These are phyloP conservation scores for Theocolax elegans DNA, from an alignment of 1,140 invertebrate genomes.

Conservation along the genomic window DNA sequence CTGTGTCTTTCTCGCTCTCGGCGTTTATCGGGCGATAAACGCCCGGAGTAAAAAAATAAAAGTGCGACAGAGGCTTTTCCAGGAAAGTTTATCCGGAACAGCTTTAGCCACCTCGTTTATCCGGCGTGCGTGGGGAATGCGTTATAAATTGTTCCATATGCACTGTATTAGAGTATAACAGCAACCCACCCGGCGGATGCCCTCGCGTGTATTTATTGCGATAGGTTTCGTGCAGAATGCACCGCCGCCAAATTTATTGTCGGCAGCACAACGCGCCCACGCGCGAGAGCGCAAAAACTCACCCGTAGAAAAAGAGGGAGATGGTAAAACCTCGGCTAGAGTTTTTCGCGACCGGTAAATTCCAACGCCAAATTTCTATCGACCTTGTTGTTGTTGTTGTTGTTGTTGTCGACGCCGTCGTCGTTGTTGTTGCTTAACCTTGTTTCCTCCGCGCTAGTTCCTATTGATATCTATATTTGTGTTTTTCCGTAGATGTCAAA, in stretches of 20 bases:
- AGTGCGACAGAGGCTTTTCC: constrained; percentile 1
- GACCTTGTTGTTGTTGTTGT: constrained; percentile 6
- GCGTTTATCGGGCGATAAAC: constrained; percentile 37
- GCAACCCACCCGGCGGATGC: constrained; percentile 24
- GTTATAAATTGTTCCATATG: constrained; percentile 67
- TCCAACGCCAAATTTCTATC: constrained; percentile 44
- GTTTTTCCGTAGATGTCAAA: no score
- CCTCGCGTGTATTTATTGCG: constrained; percentile 62
- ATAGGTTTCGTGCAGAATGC: constrained; percentile 61
- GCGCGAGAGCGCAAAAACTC: constrained; percentile 56
- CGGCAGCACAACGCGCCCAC: constrained; percentile 23
- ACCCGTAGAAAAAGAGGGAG: no score
- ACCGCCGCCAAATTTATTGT: constrained; percentile 60
- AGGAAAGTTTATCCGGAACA: constrained; percentile 35
- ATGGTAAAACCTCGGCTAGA: no score
- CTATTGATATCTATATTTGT: no score
- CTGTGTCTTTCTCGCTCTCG: not conserved
- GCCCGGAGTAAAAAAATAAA: not conserved
- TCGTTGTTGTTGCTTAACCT: not conserved
- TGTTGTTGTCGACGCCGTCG: not conserved
- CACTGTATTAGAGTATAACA: constrained; percentile 63
- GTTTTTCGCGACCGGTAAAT: constrained; percentile 47
- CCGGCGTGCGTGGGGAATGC: constrained; percentile 45
- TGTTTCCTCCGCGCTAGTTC: no score
- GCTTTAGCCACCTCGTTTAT: constrained; percentile 39